These are phyloP conservation scores for Rugalucina vietnamica DNA, from an alignment of 2,888 invertebrate genomes.

Conservation along the genomic window DNA sequence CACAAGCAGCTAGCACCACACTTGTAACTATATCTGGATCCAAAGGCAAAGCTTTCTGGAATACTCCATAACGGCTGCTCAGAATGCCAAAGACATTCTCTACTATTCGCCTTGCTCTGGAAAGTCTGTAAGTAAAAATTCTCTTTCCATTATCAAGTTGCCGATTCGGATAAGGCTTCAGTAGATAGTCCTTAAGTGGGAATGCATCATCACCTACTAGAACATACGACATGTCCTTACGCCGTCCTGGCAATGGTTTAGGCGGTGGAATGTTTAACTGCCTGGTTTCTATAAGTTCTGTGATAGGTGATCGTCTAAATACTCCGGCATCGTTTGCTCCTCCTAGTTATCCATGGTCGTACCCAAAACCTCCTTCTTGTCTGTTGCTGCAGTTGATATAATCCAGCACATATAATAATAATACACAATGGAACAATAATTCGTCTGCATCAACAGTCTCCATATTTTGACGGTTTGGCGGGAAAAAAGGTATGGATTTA, in stretches of 20 bases:
- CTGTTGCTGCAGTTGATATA: too few relatives aligned
- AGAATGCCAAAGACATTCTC: slow-evolving; percentile 42
- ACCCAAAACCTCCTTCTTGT: too few relatives aligned
- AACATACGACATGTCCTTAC: slow-evolving; percentile 22
- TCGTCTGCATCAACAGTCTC: too few relatives aligned
- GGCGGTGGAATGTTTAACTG: not conserved
- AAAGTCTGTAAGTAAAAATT: slow-evolving; percentile 31
- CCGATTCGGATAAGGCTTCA: slow-evolving; percentile 53
- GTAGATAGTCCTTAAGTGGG: slow-evolving; percentile 36
- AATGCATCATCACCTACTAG: slow-evolving; percentile 47
- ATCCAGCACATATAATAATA: too few relatives aligned
- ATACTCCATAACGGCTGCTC: slow-evolving; percentile 10
- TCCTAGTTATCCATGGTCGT: too few relatives aligned
- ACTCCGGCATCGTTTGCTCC: not conserved
- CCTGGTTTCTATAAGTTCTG: not conserved
- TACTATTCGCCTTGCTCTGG: slow-evolving; percentile 16
- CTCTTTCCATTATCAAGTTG: not conserved
- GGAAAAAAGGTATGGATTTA: too few relatives aligned
- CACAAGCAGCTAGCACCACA: slow-evolving; percentile 28
- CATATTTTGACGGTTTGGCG: too few relatives aligned
- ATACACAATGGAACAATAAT: too few relatives aligned
- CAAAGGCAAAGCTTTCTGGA: slow-evolving; percentile 12
- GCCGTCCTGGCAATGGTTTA: not conserved
- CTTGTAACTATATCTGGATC: slow-evolving; percentile 26
- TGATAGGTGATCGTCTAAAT: not conserved